These are phyloP conservation scores for Plectropomus leopardus DNA, from an alignment of 2,113 vertebrate genomes.

Conservation along the genomic window DNA sequence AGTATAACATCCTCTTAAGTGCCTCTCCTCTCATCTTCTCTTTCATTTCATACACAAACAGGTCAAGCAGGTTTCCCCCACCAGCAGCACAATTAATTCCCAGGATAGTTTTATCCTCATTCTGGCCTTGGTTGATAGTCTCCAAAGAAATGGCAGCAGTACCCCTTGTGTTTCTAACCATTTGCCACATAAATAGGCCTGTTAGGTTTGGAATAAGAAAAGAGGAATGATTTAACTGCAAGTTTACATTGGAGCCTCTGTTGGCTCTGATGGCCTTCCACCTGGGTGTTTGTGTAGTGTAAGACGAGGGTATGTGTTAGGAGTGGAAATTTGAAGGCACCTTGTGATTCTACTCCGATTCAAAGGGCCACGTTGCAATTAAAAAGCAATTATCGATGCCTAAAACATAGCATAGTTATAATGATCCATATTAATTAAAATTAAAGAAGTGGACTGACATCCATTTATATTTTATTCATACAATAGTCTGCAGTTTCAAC, in stretches of 20 bases:
- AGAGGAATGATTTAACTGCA: slow-evolving; percentile 22
- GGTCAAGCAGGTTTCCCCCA: slow-evolving; percentile 42
- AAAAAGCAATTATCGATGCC: no score
- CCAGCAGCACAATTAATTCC: slow-evolving; percentile 35
- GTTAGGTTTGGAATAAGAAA: slow-evolving; percentile 3
- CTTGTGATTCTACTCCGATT: no score
- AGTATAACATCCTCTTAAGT: slow-evolving; percentile 43
- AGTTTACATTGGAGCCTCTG: slow-evolving; percentile 40
- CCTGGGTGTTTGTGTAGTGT: slow-evolving; percentile 52
- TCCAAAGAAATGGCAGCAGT: slow-evolving; percentile 32
- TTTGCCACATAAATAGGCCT: slow-evolving; percentile 43
- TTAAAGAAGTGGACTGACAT: no score
- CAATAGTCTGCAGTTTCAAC: no score
- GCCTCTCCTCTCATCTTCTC: slow-evolving; percentile 14
- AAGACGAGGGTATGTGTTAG: slow-evolving; percentile 18
- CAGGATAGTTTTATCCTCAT: slow-evolving; percentile 23
- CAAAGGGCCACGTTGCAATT: no score
- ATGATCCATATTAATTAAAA: no score
- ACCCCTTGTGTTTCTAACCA: slow-evolving; percentile 12
- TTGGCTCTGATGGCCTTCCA: slow-evolving; percentile 37
- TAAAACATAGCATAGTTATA: no score
- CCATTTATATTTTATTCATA: no score
- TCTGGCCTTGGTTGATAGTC: slow-evolving; percentile 32
- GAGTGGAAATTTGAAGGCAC: no score
- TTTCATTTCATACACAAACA: slow-evolving; percentile 52